Evolutionary conservation across 2,113 vertebrate species (phyloP).

Genomic region (Clinocottus analis): DNA sequence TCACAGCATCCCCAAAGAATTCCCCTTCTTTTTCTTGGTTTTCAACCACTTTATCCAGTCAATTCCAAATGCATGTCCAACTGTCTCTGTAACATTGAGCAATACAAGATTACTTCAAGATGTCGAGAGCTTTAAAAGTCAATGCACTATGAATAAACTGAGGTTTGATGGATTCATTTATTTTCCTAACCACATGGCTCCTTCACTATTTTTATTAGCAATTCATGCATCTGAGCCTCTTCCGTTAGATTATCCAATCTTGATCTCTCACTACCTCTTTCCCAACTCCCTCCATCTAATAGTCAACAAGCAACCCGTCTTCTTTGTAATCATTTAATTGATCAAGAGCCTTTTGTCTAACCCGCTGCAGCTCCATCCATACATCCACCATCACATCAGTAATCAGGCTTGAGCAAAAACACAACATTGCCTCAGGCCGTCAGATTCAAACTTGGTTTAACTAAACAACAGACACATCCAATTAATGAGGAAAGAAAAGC

Average conservation of each 20-base stretch:
- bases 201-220: slow-evolving; percentile 11
- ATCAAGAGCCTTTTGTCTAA: not conserved
- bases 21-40: slow-evolving; percentile 65
- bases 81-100: slow-evolving; percentile 66
- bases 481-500: not conserved
- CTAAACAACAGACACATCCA: slow-evolving; percentile 1
- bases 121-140: slow-evolving; percentile 50
- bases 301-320: not conserved
- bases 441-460: slow-evolving; percentile 46
- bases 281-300: not conserved
- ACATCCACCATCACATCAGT: not conserved
- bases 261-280: not conserved
- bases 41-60: slow-evolving; percentile 56
- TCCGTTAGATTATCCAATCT: not conserved
- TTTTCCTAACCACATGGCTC: slow-evolving; percentile 12
- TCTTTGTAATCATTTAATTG: not conserved
- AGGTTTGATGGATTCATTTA: slow-evolving; percentile 32
- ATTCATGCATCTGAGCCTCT: slow-evolving; percentile 1
- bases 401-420: slow-evolving; percentile 5
- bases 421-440: slow-evolving; percentile 34
- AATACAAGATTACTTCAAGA: slow-evolving; percentile 75
- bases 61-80: slow-evolving; percentile 58
- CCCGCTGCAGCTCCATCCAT: not conserved
- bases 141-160: slow-evolving; percentile 31
- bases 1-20: slow-evolving; percentile 70